phyloP scores from a whole-genome alignment of 2,888 invertebrate genomes.

The Lepidonotus clava region DNA sequence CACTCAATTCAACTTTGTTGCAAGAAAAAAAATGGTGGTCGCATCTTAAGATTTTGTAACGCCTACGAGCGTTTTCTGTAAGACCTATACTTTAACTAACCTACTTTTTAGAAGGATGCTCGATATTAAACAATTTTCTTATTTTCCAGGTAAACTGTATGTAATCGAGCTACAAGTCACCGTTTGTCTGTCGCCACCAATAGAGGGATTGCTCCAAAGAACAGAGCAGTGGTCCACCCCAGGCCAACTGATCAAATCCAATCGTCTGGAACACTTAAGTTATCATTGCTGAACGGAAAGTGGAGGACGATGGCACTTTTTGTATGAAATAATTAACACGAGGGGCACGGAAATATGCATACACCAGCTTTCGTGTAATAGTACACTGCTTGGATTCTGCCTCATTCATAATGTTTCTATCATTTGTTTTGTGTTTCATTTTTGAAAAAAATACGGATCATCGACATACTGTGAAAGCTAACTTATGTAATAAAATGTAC shows the following conservation, averaged over 20 bases:
- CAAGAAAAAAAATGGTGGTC: background rate
- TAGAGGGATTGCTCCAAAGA: background rate
- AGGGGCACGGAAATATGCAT: no score
- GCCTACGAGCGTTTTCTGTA: background rate
- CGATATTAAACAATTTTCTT: background rate
- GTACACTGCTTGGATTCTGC: no score
- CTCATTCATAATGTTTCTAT: no score
- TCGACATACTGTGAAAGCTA: no score
- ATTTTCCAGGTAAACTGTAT: conserved; percentile 21
- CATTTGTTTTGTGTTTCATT: no score
- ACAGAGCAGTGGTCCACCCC: background rate
- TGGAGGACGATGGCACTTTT: no score
- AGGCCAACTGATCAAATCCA: background rate
- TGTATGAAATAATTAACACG: no score
- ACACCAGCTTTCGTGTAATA: no score
- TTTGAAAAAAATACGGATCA: no score
- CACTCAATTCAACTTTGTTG: background rate
- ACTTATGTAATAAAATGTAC: no score
- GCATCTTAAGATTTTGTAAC: background rate
- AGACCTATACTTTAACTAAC: background rate
- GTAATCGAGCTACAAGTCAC: background rate
- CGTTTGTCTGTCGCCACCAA: background rate
- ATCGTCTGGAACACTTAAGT: background rate
- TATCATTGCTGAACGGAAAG: conserved; percentile 17
- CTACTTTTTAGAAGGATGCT: background rate